These are phyloP conservation scores for Zaprionus capensis DNA, from an alignment of 1,140 invertebrate species.

Conservation along the genomic window DNA sequence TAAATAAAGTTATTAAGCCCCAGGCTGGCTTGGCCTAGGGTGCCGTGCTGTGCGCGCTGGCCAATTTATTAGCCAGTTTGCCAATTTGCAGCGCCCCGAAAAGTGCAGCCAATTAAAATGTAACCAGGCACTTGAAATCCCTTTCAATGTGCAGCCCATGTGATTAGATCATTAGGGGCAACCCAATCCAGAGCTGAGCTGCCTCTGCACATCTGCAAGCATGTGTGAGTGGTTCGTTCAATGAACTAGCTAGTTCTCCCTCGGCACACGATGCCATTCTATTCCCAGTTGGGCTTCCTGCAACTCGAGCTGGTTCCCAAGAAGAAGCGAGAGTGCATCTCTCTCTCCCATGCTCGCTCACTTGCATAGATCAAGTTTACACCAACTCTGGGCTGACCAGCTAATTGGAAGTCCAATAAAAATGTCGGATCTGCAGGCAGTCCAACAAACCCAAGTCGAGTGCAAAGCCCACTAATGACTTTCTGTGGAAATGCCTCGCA, in stretches of 20 bases:
- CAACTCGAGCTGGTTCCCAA: constrained; percentile 17
- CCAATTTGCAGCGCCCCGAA: constrained; percentile 59
- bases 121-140: constrained; percentile 67
- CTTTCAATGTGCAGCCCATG: constrained; percentile 53
- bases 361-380: constrained; percentile 77
- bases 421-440: constrained; percentile 78
- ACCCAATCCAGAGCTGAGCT: constrained; percentile 29
- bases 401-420: constrained; percentile 83
- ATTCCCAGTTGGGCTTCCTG: constrained; percentile 6
- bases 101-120: constrained; percentile 76
- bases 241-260: constrained; percentile 10
- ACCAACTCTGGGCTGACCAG: constrained; percentile 60
- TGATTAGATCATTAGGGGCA: constrained; percentile 78
- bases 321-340: constrained; percentile 37
- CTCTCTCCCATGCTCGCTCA: constrained; percentile 46
- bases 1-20: constrained; percentile 50
- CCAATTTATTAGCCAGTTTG: constrained; percentile 42
- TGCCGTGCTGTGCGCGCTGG: constrained; percentile 8
- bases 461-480: constrained; percentile 79
- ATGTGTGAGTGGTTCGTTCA: constrained; percentile 6
- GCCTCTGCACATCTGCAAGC: background rate
- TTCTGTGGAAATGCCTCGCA: constrained; percentile 71
- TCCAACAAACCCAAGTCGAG: constrained; percentile 65
- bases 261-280: background rate
- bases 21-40: constrained; percentile 17